Evolutionary conservation across 2,888 invertebrate genomes (phyloP), one percentile per base, ranked within the genome.

Genomic region (Cephus pygmeus): DNA sequence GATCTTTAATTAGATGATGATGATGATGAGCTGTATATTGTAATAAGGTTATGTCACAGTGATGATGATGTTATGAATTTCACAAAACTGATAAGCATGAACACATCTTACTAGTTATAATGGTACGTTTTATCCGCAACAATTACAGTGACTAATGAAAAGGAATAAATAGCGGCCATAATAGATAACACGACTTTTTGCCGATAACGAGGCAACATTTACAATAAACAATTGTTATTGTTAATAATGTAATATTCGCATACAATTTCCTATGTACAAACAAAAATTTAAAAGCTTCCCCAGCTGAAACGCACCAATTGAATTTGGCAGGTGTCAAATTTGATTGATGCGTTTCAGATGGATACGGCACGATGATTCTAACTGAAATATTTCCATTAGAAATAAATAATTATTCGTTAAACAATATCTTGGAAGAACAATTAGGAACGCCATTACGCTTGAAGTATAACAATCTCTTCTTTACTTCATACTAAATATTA

Each of bases 61-160:
- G 23, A 56, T 56, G 56, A 56, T 2, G 56, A 56, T 23, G 56
- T 56, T 56, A 56, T 23, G 56, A 56, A 23, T 56, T 56, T 56
- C 9, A 56, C 12, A 77, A 77, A 23, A 75, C 71, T 36, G 74
- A 31, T n/a, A 77, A 77, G 77, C 75, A 75, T 75, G 75, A 34
- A 69, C 40, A 77, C 71, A 75, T 40, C 34, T 71, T 77, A 73
- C 75, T 69, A 69, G 23, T 68, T 33, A 56, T 68, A 69, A 77
- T 69, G 34, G 33, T 34, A 33, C 33, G 69, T 30, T 34, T 30
- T n/a, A 34, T 71, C 9, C n/a, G n/a, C 34, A 31, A 15, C 12
- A 34, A 75, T 23, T 34, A 71, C 36, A n/a, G 15, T 34, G 71
- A 56, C 68, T 34, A 36, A 75, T 69, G 30, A 68, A 73, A 75